Conservation (phyloP, 2,797 vertebrate genomes). For the Girardinus metallicus region DNA sequence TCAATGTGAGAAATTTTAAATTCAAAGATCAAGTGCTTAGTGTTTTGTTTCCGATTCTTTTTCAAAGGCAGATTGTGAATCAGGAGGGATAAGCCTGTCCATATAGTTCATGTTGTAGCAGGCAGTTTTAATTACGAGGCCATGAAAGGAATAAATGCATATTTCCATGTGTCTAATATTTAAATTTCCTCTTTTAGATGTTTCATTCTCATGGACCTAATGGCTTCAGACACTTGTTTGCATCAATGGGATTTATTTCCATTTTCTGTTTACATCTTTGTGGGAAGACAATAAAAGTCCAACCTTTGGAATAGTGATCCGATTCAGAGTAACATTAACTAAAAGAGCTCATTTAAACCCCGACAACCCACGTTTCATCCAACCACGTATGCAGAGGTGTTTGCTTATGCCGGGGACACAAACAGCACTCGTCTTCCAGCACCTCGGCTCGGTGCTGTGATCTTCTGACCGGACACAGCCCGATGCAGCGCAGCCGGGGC, state of each 20-base stretch:
- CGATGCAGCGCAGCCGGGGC: constrained; percentile 90
- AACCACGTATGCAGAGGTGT: constrained; percentile 52
- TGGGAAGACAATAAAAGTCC: constrained; percentile 51
- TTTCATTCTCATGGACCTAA: constrained; percentile 63
- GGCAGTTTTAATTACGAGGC: constrained; percentile 48
- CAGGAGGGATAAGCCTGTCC: constrained; percentile 54
- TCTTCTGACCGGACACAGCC: constrained; percentile 80
- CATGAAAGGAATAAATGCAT: constrained; percentile 63
- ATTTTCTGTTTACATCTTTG: constrained; percentile 54
- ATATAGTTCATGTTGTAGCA: constrained; percentile 60
- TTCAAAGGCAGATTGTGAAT: constrained; percentile 40
- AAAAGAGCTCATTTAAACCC: constrained; percentile 21
- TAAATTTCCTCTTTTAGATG: constrained; percentile 61
- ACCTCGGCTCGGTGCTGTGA: constrained; percentile 81
- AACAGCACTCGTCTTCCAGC: constrained; percentile 81
- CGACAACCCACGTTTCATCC: constrained; percentile 23
- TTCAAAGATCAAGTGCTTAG: not conserved
- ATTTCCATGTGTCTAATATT: constrained; percentile 65
- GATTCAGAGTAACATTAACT: constrained; percentile 13
- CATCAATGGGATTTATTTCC: constrained; percentile 66
- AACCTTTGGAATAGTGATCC: constrained; percentile 17
- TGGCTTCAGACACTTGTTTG: constrained; percentile 85
- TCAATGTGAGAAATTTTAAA: not conserved
- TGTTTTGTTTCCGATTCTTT: constrained; percentile 39
- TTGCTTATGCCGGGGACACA: constrained; percentile 76